Percentiles rank a stretch among this genome's conserved stretches.
phyloP scores from a whole-genome alignment of 2,888 invertebrate species.

The Nephrocerus scutellatus region DNA sequence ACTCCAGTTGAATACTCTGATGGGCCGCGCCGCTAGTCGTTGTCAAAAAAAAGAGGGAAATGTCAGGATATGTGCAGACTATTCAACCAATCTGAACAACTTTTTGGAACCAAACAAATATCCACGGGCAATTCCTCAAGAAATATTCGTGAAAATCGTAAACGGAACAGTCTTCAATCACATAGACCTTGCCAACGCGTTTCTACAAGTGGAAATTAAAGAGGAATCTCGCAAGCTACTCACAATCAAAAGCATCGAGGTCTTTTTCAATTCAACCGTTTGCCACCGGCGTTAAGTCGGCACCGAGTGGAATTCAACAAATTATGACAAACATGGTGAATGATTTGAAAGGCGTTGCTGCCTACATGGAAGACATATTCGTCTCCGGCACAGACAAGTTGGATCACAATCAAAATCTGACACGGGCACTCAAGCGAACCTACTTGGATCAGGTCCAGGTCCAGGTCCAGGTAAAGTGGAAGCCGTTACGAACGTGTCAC shows the following conservation, averaged over 20 bases:
- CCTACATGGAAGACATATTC: too few species aligned
- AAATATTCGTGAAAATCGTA: conserved; percentile 6
- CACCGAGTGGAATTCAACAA: not conserved
- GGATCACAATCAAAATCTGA: too few species aligned
- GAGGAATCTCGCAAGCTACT: conserved; percentile 2
- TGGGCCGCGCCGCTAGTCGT: conserved; percentile 10
- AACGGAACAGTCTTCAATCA: conserved; percentile 3
- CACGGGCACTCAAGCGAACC: too few species aligned
- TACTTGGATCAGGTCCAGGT: too few species aligned
- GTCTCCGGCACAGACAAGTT: too few species aligned
- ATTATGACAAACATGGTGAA: not conserved
- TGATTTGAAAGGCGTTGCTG: too few species aligned
- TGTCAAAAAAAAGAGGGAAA: too few species aligned
- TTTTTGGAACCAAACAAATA: conserved; percentile 3
- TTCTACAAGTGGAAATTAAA: conserved; percentile 9
- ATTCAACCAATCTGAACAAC: conserved; percentile 7
- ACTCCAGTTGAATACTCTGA: conserved; percentile 8
- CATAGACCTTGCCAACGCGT: conserved; percentile 10
- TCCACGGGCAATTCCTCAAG: conserved; percentile 6
- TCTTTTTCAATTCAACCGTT: too few species aligned
- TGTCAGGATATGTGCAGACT: too few species aligned
- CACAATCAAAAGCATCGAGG: conserved; percentile 13
- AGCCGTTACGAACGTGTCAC: too few species aligned
- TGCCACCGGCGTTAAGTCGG: not conserved
- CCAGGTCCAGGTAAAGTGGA: too few species aligned